A percentile compares a stretch with the other conserved stretches of the same genome.
Conservation (phyloP, 2,888 invertebrate species). For the Gymnoscelis rufifasciata region DNA sequence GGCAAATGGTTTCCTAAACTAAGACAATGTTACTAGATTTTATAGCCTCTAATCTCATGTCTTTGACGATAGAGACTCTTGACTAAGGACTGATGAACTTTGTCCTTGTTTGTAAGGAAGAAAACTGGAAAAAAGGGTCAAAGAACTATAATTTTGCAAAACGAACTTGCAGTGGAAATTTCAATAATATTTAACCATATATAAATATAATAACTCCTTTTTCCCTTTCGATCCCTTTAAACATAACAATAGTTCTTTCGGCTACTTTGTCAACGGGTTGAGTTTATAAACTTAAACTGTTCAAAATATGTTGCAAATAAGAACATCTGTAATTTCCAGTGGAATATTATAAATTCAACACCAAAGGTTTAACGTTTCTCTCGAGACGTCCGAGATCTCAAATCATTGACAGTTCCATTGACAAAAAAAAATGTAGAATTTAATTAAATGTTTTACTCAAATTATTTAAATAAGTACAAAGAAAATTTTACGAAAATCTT, state of each 20-base stretch:
- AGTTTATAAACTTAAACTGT: constrained; percentile 22
- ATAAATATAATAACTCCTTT: constrained; percentile 9
- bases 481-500: constrained; percentile 8
- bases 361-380: constrained; percentile 17
- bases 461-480: constrained; percentile 21
- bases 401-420: constrained; percentile 16
- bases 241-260: constrained; percentile 31
- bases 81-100: constrained; percentile 32
- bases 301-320: neutral
- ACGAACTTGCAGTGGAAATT: no score
- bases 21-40: constrained; percentile 24
- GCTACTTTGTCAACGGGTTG: constrained; percentile 22
- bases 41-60: constrained; percentile 21
- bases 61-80: constrained; percentile 20
- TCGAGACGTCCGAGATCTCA: constrained; percentile 18
- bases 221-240: constrained; percentile 28
- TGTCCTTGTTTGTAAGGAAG: constrained; percentile 32
- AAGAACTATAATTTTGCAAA: neutral
- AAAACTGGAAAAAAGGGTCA: constrained; percentile 12
- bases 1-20: constrained; percentile 69
- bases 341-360: constrained; percentile 27
- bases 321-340: constrained; percentile 14
- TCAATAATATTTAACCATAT: no score
- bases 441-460: constrained; percentile 8
- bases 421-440: constrained; percentile 5